phyloP scores from a whole-genome alignment of 2,888 invertebrate genomes.

The Tolmerus cingulatus region DNA sequence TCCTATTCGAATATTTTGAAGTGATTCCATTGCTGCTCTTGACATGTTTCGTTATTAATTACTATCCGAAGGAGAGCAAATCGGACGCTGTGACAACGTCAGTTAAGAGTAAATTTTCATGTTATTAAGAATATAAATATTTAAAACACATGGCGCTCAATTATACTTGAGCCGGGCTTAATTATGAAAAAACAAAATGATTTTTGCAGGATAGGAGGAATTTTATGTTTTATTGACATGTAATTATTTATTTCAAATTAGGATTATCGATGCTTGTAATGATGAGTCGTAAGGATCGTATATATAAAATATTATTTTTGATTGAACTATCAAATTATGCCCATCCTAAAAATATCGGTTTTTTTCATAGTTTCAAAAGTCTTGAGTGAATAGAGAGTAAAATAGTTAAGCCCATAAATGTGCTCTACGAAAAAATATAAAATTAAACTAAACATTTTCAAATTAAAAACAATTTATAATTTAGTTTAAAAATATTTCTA shows the following conservation, averaged over 20 bases:
- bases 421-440: no score
- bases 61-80: not conserved
- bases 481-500: no score
- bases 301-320: no score
- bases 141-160: not conserved
- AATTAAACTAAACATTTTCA: no score
- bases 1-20: conserved; percentile 3
- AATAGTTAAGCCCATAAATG: no score
- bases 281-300: no score
- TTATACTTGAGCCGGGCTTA: not conserved
- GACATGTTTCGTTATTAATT: conserved; percentile 35
- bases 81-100: conserved; percentile 1
- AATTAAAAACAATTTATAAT: no score
- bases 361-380: no score
- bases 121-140: not conserved
- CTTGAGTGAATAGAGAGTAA: no score
- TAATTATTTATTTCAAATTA: not conserved
- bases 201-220: not conserved
- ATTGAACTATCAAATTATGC: no score
- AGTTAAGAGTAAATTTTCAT: not conserved
- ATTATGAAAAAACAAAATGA: not conserved
- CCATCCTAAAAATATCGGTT: no score
- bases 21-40: conserved; percentile 8
- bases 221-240: not conserved
- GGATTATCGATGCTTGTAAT: not conserved